phyloP scores from a whole-genome alignment of 2,113 vertebrate genomes.

The Castor canadensis region DNA sequence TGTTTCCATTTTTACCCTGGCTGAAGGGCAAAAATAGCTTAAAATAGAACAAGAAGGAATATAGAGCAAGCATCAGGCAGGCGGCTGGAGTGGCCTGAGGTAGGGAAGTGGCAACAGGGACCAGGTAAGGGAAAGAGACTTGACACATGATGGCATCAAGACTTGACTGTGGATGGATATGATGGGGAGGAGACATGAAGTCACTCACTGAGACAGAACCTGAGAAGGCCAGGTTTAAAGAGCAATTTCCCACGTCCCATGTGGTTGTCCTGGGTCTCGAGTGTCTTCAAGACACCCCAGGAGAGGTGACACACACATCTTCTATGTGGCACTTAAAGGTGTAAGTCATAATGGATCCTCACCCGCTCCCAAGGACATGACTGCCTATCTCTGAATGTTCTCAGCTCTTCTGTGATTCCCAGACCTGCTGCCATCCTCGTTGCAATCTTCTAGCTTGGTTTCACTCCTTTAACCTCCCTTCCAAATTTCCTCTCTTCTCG shows the following conservation, averaged over 20 bases:
- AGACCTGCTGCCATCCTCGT: not conserved
- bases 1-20: too few species aligned
- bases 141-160: not conserved
- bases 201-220: not conserved
- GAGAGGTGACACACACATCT: not conserved
- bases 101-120: too few species aligned
- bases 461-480: not conserved
- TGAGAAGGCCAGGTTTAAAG: not conserved
- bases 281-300: not conserved
- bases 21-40: too few species aligned
- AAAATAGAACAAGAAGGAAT: too few species aligned
- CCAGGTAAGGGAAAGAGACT: not conserved
- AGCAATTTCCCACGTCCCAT: not conserved
- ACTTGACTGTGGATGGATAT: too few species aligned
- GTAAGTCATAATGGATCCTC: not conserved
- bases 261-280: not conserved
- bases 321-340: not conserved
- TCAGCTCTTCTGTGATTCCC: not conserved
- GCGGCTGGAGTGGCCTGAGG: too few species aligned
- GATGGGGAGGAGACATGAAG: not conserved
- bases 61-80: too few species aligned
- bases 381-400: not conserved
- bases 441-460: not conserved
- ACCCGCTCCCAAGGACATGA: not conserved
- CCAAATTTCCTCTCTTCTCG: not conserved